Evolutionary conservation across 1,140 invertebrate genomes (phyloP).

Genomic region (Thaumatotibia leucotreta): DNA sequence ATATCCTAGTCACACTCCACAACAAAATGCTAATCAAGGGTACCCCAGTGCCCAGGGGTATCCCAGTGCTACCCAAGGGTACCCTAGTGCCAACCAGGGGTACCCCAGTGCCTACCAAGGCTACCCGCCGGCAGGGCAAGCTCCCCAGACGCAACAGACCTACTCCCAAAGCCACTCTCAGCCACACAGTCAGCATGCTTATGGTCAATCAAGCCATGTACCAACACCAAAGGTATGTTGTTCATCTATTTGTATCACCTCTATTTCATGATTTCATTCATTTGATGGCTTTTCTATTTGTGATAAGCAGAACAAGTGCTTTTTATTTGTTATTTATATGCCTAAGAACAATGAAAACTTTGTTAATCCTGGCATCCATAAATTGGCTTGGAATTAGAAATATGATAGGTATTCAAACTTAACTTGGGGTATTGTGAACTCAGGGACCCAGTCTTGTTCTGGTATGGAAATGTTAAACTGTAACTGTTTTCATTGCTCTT

Average conservation of each 20-base stretch:
- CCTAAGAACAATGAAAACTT: slow-evolving; percentile 15
- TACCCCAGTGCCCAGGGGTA: slow-evolving; percentile 12
- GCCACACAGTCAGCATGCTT: slow-evolving; percentile 35
- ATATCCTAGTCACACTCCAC: slow-evolving; percentile 22
- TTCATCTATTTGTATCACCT: slow-evolving; percentile 13
- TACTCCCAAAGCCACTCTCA: slow-evolving; percentile 34
- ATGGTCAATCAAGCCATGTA: slow-evolving; percentile 26
- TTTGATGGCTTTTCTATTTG: slow-evolving; percentile 26
- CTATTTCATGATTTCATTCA: background rate
- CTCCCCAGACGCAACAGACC: background rate
- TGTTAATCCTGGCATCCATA: background rate
- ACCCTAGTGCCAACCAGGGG: slow-evolving; percentile 19
- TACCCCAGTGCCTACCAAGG: slow-evolving; percentile 19
- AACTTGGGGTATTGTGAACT: too few species aligned
- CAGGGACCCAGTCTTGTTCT: too few species aligned
- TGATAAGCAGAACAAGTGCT: slow-evolving; percentile 64
- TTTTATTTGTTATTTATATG: slow-evolving; percentile 15
- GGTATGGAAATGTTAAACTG: too few species aligned
- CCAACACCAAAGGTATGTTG: slow-evolving; percentile 50
- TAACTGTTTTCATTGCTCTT: background rate
- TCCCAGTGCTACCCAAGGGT: background rate
- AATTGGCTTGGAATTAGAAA: background rate
- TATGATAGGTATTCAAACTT: background rate
- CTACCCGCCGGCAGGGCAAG: background rate
- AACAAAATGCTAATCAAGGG: slow-evolving; percentile 7